Percentiles rank a stretch among this genome's conserved stretches.
Conservation (phyloP, 2,113 vertebrate species). For the Trinectes maculatus region DNA sequence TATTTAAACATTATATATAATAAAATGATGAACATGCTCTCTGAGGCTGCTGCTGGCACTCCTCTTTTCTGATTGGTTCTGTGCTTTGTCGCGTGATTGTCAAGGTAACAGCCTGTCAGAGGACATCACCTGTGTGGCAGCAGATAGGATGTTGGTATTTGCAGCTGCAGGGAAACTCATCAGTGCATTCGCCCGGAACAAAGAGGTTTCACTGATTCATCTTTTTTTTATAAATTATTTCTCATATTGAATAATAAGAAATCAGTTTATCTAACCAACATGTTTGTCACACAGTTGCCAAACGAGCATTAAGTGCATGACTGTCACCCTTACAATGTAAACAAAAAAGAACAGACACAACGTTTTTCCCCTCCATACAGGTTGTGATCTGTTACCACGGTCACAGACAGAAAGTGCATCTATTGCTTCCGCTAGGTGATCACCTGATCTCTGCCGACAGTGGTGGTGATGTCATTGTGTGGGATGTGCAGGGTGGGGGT, state of each 20-base stretch:
- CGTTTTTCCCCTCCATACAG: constrained; percentile 78
- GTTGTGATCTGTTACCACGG: constrained; percentile 89
- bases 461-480: constrained; percentile 89
- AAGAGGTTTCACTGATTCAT: constrained; percentile 69
- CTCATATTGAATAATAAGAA: too few species aligned
- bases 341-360: too few species aligned
- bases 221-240: not conserved
- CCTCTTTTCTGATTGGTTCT: constrained; percentile 35
- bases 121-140: constrained; percentile 90
- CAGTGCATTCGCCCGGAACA: constrained; percentile 89
- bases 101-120: constrained; percentile 91
- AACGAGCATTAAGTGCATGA: too few species aligned
- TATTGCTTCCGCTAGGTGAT: constrained; percentile 93
- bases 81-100: constrained; percentile 32
- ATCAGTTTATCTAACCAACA: too few species aligned
- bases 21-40: too few species aligned
- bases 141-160: constrained; percentile 92
- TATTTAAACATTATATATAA: constrained; percentile 38
- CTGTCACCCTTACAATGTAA: too few species aligned
- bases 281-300: too few species aligned
- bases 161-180: constrained; percentile 85
- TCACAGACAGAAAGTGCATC: constrained; percentile 88
- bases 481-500: constrained; percentile 84
- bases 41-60: not conserved
- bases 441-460: constrained; percentile 92